Evolutionary conservation across 2,113 vertebrate species (phyloP).

Genomic region (Glaucomys volans): DNA sequence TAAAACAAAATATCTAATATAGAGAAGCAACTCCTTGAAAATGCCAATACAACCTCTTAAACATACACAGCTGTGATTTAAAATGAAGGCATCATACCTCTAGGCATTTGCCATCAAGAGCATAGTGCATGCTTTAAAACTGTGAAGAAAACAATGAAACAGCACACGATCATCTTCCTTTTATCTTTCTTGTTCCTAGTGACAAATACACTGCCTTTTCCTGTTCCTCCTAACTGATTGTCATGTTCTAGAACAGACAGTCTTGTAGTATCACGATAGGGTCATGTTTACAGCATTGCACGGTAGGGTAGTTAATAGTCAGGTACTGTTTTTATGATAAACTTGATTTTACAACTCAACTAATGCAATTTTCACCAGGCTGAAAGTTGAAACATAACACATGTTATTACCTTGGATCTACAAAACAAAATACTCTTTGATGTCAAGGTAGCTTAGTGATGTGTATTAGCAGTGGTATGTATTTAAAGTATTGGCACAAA

Average conservation of each 20-base stretch:
- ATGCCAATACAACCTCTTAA: constrained; percentile 71
- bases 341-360: constrained; percentile 47
- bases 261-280: constrained; percentile 2
- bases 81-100: constrained; percentile 67
- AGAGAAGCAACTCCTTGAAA: constrained; percentile 75
- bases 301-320: constrained; percentile 46
- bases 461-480: background rate
- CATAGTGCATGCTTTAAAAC: constrained; percentile 38
- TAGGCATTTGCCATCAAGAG: constrained; percentile 71
- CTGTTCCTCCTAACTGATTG: background rate
- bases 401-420: constrained; percentile 35
- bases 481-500: background rate
- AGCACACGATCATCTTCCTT: constrained; percentile 56
- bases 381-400: background rate
- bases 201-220: constrained; percentile 48
- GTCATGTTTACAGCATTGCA: constrained; percentile 1
- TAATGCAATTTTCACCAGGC: constrained; percentile 53
- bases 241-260: constrained; percentile 54
- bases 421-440: constrained; percentile 5
- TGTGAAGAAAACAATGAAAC: constrained; percentile 36
- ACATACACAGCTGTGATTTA: constrained; percentile 68
- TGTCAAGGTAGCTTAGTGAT: background rate
- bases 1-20: constrained; percentile 83
- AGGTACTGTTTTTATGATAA: constrained; percentile 60
- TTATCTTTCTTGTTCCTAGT: constrained; percentile 54